phyloP scores from a whole-genome alignment of 2,113 vertebrate genomes.

The Sinocyclocheilus maitianheensis region DNA sequence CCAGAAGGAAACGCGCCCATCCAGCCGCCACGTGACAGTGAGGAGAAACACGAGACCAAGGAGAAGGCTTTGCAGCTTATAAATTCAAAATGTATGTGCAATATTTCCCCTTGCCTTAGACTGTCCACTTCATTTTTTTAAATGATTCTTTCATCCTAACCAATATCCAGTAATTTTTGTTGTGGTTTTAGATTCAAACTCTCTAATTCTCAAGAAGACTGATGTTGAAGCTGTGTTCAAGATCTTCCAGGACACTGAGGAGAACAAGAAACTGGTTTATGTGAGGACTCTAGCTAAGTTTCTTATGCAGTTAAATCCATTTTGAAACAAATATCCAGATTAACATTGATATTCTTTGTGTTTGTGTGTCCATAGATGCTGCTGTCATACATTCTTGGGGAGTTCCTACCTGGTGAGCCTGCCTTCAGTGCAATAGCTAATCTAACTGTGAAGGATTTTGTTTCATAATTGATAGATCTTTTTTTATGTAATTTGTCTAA shows the following conservation, averaged over 20 bases:
- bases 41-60: conserved; percentile 67
- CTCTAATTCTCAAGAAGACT: conserved; percentile 68
- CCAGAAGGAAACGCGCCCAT: conserved; percentile 50
- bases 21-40: conserved; percentile 56
- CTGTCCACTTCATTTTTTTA: background rate
- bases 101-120: background rate
- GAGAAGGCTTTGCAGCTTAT: conserved; percentile 70
- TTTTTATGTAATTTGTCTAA: background rate
- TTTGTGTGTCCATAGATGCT: conserved; percentile 65
- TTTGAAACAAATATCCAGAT: background rate
- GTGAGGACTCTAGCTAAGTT: conserved; percentile 64
- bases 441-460: conserved; percentile 56
- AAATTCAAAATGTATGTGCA: conserved; percentile 67
- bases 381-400: conserved; percentile 67
- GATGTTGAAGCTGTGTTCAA: conserved; percentile 72
- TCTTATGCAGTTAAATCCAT: background rate
- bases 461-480: background rate
- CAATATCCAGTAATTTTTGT: background rate
- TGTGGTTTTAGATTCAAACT: conserved; percentile 65
- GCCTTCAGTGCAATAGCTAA: conserved; percentile 58
- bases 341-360: conserved; percentile 30
- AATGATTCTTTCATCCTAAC: conserved; percentile 8
- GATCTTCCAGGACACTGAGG: conserved; percentile 72
- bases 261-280: conserved; percentile 76
- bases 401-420: conserved; percentile 68